Base-by-base conservation (phyloP, 2,797 vertebrate species). In the Acipenser transmontanus region DNA sequence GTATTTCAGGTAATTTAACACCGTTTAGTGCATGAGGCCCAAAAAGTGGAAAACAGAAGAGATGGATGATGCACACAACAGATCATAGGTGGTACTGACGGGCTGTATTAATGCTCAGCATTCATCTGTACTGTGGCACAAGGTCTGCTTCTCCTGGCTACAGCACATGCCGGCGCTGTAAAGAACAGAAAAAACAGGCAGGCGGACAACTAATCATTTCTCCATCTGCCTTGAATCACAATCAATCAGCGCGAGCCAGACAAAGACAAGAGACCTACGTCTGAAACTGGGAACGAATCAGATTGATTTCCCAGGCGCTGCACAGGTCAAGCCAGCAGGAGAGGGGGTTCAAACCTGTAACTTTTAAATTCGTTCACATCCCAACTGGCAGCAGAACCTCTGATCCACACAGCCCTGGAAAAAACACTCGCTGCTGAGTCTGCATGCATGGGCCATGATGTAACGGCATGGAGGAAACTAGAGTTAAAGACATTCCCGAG, bases 131-230 rank as follows among this genome's bases (percentile, higher is more conserved):
- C 34, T 34, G 34, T 34, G 34, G 34, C 2, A 34, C 34, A 34
- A 13, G 56, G 34, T 4, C 34, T 34, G 34, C 34, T 34, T 34
- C 34, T 34, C 34, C 0, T 34, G 34, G 34, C 34, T 34, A 34
- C 34, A 34, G 4, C 34, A 34, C 34, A 34, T 34, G 34, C 34
- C 34, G 1, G 34, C 34, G 4, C 34, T 34, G 34, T 34, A 34
- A 34, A 34, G 34, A 34, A 34, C 1, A 34, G 34, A 34, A 4
- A 34, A 69, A 70, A 67, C 59, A 72, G 71, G 70, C 59, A 49
- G 62, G 64, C 65, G 51, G 54, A 34, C 20, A n/a, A 7, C 54
- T 57, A 57, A 57, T 57, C 10, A 48, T 9, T 60, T 56, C 47
- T 51, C 47, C 8, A 12, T 34, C 50, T 60, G 34, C 6, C 7